Evolutionary conservation across 2,113 vertebrate genomes (phyloP).

Genomic region (Oplegnathus fasciatus): DNA sequence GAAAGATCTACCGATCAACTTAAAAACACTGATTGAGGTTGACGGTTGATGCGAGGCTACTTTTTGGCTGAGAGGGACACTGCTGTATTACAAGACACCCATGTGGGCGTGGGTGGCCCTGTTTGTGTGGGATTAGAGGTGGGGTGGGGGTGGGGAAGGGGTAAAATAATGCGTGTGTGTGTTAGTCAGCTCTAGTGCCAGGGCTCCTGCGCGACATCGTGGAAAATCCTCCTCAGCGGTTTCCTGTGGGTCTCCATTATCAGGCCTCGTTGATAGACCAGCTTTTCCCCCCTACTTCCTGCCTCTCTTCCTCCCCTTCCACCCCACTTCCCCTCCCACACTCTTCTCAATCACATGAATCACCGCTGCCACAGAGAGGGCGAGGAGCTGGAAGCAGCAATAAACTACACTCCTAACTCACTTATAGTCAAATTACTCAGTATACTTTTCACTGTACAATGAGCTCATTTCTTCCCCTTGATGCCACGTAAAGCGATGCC

Average conservation of each 20-base stretch:
- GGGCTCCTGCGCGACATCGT: constrained; percentile 78
- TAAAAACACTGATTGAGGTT: constrained; percentile 67
- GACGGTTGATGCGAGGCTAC: constrained; percentile 10
- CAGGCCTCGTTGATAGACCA: constrained; percentile 82
- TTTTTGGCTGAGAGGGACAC: constrained; percentile 29
- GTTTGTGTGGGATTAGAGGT: constrained; percentile 62
- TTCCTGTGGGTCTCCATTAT: constrained; percentile 84
- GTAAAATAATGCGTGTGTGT: constrained; percentile 26
- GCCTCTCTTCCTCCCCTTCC: constrained; percentile 81
- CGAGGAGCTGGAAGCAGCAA: constrained; percentile 59
- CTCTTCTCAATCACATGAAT: constrained; percentile 80
- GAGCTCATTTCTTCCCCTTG: constrained; percentile 45
- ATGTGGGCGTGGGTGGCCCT: constrained; percentile 67
- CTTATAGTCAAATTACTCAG: constrained; percentile 16
- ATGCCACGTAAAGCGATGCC: constrained; percentile 13
- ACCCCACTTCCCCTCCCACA: constrained; percentile 82
- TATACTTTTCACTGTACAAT: constrained; percentile 23
- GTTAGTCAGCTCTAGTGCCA: constrained; percentile 49
- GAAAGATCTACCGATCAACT: constrained; percentile 66
- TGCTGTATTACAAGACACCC: constrained; percentile 14
- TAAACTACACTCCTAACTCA: constrained; percentile 39
- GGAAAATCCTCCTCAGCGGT: constrained; percentile 82
- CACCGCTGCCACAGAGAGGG: constrained; percentile 73
- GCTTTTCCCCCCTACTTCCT: constrained; percentile 79
- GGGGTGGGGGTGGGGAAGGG: constrained; percentile 13